Percentiles rank a stretch among this genome's conserved stretches.
Conservation (phyloP, 2,113 vertebrate species). For the Halcyon malimbica region DNA sequence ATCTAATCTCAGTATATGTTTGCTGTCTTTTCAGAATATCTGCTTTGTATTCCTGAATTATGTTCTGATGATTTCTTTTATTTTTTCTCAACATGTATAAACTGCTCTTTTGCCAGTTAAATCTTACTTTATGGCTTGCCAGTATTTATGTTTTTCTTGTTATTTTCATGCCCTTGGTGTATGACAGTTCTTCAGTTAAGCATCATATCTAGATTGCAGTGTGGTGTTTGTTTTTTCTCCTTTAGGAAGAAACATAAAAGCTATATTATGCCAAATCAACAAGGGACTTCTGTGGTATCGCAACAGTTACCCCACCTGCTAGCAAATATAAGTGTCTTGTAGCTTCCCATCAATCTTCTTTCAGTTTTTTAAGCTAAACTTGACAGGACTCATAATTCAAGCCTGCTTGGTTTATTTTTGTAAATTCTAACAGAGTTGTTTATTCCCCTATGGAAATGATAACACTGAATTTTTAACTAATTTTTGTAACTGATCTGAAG, state of each 20-base stretch:
- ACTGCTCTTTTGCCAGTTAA: background rate
- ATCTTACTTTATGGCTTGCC: constrained; percentile 1
- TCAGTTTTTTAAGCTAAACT: background rate
- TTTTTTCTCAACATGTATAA: background rate
- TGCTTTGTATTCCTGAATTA: background rate
- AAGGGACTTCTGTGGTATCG: background rate
- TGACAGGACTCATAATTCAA: background rate
- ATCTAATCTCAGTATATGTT: background rate
- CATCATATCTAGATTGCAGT: background rate
- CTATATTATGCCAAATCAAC: background rate
- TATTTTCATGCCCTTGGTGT: background rate
- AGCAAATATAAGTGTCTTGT: background rate
- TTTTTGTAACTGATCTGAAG: background rate
- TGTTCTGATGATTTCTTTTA: background rate
- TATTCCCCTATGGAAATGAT: background rate
- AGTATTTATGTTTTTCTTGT: background rate
- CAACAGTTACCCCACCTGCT: background rate
- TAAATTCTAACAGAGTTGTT: background rate
- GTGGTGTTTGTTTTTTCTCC: background rate
- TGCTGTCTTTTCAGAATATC: background rate
- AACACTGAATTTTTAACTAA: background rate
- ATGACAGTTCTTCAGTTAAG: background rate
- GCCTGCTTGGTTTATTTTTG: background rate
- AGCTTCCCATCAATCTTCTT: constrained; percentile 12
- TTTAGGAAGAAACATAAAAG: background rate